Base-by-base conservation (phyloP, 2,888 invertebrate species). In the Bunonema sp. region DNA sequence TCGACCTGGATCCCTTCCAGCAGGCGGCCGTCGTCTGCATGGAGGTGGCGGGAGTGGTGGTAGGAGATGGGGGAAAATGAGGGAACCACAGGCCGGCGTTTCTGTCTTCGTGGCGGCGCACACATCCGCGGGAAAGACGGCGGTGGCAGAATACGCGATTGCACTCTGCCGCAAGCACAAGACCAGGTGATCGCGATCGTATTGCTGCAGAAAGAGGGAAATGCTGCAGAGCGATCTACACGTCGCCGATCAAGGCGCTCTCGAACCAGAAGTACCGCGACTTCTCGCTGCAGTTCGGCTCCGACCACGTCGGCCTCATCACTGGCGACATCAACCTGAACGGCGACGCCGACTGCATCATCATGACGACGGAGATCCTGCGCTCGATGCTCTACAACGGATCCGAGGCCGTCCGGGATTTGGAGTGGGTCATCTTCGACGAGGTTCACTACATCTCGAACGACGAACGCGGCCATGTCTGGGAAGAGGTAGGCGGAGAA, bases 391-490 rank as follows among this genome's bases (percentile, higher is more conserved):
- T 97, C 12, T 79, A 77, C 68, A 89, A 88, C 69, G 85, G 85
- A 44, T 88, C 88, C 7, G 91, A 93, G 64, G 81, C 88, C 39
- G 82, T 89, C 0, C 78, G 89, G 33, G 93, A 99, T 70, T 74
- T 99, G 40, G 93, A 99, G 70, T 97, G 87, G 75, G 97, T 97
- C 2, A 86, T 97, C 61, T 97, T 97, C 69, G 97, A 97, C 71
- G 97, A 99, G 74, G 89, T 93, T 5, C 97, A 99, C 70, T 97
- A 99, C 67, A 86, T 99, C 50, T 97, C 93, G 70, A 87, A 99
- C 72, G 78, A 80, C 31, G 86, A 88, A 79, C 76, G 97, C 49
- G 97, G 97, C 10, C 88, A 93, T 66, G 97, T 97, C 0, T 99
- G 97, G 97, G 97, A 97, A 71, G 93, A 99, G 72, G 54, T 54